Evolutionary conservation across 2,797 vertebrate species (phyloP).

Genomic region (Sebastes dallii): DNA sequence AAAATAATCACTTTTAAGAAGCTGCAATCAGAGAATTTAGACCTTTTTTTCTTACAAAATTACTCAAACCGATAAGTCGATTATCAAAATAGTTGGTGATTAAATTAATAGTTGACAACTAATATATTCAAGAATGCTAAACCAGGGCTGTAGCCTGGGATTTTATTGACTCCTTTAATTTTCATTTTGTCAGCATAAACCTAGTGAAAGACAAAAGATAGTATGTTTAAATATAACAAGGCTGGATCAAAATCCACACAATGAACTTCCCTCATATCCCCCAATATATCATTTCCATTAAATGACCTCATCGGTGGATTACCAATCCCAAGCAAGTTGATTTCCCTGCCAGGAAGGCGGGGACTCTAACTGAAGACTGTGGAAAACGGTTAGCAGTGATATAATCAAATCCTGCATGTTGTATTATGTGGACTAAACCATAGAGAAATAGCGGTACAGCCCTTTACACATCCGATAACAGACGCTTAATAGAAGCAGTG

Average conservation of each 20-base stretch:
- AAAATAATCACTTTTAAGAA: too few species aligned
- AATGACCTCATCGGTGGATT: background rate
- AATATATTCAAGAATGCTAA: background rate
- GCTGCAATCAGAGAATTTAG: too few species aligned
- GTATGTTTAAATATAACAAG: background rate
- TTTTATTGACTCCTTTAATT: background rate
- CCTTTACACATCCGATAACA: background rate
- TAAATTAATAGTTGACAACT: too few species aligned
- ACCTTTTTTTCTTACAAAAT: too few species aligned
- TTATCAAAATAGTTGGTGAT: too few species aligned
- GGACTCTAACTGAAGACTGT: background rate
- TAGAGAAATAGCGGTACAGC: background rate
- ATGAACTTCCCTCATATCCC: background rate
- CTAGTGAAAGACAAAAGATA: background rate
- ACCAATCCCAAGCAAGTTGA: background rate
- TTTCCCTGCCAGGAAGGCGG: background rate
- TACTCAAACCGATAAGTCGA: too few species aligned
- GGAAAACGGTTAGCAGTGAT: background rate
- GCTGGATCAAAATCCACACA: background rate
- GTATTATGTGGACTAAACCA: background rate
- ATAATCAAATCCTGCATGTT: background rate
- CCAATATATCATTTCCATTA: background rate
- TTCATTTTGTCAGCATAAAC: background rate
- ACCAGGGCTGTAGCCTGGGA: background rate
- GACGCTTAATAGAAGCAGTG: constrained; percentile 19